A percentile compares a stretch with the other conserved stretches of the same genome.
Evolutionary conservation across 2,888 invertebrate genomes (phyloP).

Genomic region (Priocnemis perturbator): DNA sequence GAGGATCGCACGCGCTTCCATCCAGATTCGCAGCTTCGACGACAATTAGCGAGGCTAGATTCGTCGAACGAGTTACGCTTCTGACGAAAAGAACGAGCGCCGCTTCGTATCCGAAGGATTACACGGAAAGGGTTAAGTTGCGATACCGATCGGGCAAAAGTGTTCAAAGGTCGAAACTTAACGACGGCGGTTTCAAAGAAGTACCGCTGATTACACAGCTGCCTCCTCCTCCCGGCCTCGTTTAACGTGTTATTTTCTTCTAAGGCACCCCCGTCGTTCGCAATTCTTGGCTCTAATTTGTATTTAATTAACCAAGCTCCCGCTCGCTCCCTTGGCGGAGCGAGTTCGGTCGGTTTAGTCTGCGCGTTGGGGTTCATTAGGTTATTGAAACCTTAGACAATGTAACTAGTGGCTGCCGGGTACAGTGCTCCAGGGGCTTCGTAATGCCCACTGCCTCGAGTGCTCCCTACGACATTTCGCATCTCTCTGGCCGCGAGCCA

Average conservation of each 20-base stretch:
- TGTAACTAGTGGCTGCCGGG: conserved; percentile 65
- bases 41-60: no score
- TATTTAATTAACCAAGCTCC: conserved; percentile 65
- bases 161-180: conserved; percentile 1
- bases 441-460: conserved; percentile 65
- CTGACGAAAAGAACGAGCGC: no score
- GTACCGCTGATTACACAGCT: conserved; percentile 3
- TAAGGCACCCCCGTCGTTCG: conserved; percentile 31
- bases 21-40: no score
- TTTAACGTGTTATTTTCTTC: conserved; percentile 44
- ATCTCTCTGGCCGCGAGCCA: conserved; percentile 42
- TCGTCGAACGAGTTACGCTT: no score
- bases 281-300: conserved; percentile 62
- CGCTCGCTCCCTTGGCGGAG: conserved; percentile 39
- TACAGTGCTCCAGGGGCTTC: conserved; percentile 69
- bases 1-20: no score
- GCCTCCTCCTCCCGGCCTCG: conserved; percentile 6
- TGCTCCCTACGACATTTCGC: conserved; percentile 57
- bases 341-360: conserved; percentile 55
- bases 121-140: no score
- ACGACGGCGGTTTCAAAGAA: conserved; percentile 1
- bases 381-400: conserved; percentile 74
- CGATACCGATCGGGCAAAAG: no score
- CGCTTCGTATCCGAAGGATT: no score
- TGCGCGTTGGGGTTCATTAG: conserved; percentile 67